A percentile compares a stretch with the other conserved stretches of the same genome.
Conservation (phyloP, 2,113 vertebrate species). For the Dolichallabes microphthalmus region DNA sequence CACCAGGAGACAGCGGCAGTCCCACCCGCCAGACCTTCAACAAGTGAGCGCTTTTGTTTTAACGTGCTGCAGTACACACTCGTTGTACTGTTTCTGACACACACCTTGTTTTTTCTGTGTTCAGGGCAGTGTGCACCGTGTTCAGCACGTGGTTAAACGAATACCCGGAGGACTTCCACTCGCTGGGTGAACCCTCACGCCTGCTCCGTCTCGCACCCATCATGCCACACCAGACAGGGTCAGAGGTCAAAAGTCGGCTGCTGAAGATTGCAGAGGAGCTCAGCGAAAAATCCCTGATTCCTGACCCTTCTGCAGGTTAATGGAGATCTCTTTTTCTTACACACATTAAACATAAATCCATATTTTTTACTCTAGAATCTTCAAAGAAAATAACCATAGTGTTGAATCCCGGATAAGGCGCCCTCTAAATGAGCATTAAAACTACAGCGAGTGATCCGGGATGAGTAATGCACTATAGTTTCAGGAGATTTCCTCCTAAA, state of each 20-base stretch:
- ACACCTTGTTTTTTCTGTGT: not conserved
- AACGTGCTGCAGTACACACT: not conserved
- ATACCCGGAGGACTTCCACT: constrained; percentile 82
- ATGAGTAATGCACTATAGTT: not conserved
- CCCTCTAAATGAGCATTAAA: not conserved
- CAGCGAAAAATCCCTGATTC: constrained; percentile 70
- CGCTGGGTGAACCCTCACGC: constrained; percentile 70
- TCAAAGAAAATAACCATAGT: not conserved
- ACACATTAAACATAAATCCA: not conserved
- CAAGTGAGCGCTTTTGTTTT: constrained; percentile 60
- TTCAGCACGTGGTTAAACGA: constrained; percentile 82
- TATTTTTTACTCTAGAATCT: not conserved
- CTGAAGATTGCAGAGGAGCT: constrained; percentile 71
- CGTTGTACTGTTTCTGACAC: not conserved
- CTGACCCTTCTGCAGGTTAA: constrained; percentile 59
- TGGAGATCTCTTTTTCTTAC: not conserved
- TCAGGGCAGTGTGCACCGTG: constrained; percentile 73
- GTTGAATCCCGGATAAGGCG: not conserved
- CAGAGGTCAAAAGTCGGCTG: constrained; percentile 63
- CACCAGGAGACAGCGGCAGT: constrained; percentile 67
- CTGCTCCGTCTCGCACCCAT: constrained; percentile 74
- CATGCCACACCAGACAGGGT: constrained; percentile 70
- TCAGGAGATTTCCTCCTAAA: not conserved
- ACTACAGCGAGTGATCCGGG: not conserved
- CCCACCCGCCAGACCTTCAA: constrained; percentile 69